Evolutionary conservation across 2,888 invertebrate genomes (phyloP).

Genomic region (Chrysopilus asiliformis): DNA sequence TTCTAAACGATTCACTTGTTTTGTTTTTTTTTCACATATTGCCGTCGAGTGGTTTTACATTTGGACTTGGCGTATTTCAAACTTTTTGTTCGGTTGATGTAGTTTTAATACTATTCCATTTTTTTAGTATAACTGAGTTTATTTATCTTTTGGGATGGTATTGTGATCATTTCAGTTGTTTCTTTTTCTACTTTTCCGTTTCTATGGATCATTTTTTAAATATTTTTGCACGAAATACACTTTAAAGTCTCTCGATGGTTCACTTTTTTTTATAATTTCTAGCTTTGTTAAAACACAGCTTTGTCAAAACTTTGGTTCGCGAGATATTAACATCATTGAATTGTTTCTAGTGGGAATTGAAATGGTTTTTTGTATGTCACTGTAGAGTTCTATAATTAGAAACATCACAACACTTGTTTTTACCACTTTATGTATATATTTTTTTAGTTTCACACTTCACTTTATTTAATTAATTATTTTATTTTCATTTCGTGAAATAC

Average conservation of each 20-base stretch:
- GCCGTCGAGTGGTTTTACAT: background rate
- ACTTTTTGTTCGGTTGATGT: background rate
- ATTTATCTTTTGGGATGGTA: conserved; percentile 2
- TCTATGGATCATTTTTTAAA: conserved; percentile 3
- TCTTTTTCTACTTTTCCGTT: background rate
- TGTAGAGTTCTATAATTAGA: no score
- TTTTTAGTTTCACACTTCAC: conserved; percentile 12
- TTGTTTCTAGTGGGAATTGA: no score
- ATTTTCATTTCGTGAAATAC: conserved; percentile 13
- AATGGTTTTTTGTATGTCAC: no score
- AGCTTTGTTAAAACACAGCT: no score
- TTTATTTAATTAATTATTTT: conserved; percentile 11
- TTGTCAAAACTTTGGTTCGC: no score
- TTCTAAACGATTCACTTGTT: no score
- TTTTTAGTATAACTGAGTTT: no score
- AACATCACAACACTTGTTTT: no score
- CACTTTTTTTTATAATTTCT: no score
- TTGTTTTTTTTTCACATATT: background rate
- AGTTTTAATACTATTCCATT: background rate
- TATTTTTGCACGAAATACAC: no score
- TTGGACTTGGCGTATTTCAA: background rate
- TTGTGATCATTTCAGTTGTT: background rate
- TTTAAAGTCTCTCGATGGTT: no score
- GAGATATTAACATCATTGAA: no score
- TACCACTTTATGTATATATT: conserved; percentile 2